Base-by-base conservation (phyloP, 1,140 invertebrate genomes). In the Papilio machaon region DNA sequence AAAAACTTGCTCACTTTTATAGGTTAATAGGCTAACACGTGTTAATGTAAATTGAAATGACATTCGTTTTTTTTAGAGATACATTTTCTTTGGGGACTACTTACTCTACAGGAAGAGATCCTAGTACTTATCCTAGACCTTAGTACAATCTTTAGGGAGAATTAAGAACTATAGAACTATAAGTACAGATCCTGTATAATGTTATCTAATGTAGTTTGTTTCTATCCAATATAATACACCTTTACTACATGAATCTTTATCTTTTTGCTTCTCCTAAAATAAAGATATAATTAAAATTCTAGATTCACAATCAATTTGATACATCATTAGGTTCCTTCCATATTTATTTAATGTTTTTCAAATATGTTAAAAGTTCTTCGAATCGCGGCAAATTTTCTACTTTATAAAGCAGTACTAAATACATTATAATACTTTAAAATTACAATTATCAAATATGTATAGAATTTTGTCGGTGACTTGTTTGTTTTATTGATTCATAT, bases 1-100 rank as follows among this genome's bases (percentile, higher is more conserved):
- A 70, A 70, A 70, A 70, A 70, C 64, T 70, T 17, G 64, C 35
- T 23, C 23, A 70, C 64, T 38, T 10, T 7, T 70, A 70, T 70
- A 15, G 23, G 11, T 7, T 9, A 6, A 64, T 30, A 64, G 30
- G 23, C 23, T 64, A 30, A 30, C 10, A 10, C 7, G 19, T 19
- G 54, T 19, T 19, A 64, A 64, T 64, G 9, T 30, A 5, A 30
- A 64, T 11, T 64, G 9, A 30, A 4, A 35, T 35, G 23, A 23
- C 7, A 30, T 64, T 64, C 23, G 1, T 23, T 64, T 64, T 23
- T 64, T 64, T 60, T 23, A n/a, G 8, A 30, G 11, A n/a, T 19
- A 23, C 23, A 30, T 10, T 30, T 64, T 60, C 2, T 58, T n/a
- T n/a, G 17, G 2, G 10, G 2, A 49, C 13, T 49, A 49, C 2